Conservation (phyloP, 2,888 invertebrate genomes). For the Diaprepes abbreviatus region DNA sequence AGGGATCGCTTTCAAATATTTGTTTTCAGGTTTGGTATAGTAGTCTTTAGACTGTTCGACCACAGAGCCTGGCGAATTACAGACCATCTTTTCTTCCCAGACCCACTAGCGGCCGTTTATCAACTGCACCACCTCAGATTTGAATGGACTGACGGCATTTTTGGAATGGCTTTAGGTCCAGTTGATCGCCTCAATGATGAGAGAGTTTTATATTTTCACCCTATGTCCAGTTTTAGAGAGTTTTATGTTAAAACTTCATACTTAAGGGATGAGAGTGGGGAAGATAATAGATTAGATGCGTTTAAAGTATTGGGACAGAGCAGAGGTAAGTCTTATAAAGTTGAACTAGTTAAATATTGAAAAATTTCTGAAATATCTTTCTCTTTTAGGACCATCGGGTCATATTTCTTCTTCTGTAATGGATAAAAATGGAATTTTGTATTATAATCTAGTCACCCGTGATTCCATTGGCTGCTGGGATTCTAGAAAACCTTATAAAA, state of each 20-base stretch:
- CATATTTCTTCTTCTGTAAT: constrained; percentile 84
- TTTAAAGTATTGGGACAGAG: constrained; percentile 66
- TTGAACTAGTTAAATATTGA: background rate
- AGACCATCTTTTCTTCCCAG: constrained; percentile 80
- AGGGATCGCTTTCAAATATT: too few relatives aligned
- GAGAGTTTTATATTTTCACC: constrained; percentile 81
- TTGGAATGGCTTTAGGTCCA: constrained; percentile 80
- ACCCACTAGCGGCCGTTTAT: constrained; percentile 81
- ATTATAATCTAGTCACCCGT: constrained; percentile 82
- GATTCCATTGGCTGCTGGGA: constrained; percentile 88
- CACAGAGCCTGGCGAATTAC: constrained; percentile 76
- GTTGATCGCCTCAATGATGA: constrained; percentile 69
- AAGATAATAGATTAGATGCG: constrained; percentile 61
- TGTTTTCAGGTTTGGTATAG: constrained; percentile 63
- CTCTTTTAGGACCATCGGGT: constrained; percentile 64
- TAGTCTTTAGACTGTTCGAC: constrained; percentile 70
- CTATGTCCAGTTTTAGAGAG: constrained; percentile 86
- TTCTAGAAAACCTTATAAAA: constrained; percentile 77
- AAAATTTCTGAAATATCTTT: background rate
- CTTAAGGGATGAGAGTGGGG: constrained; percentile 73
- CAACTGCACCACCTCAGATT: constrained; percentile 82
- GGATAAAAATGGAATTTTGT: constrained; percentile 80
- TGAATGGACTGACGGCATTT: constrained; percentile 87
- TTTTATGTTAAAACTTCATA: constrained; percentile 80
- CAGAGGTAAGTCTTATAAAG: constrained; percentile 68